Base-by-base conservation (phyloP, 2,113 vertebrate species). In the Polyodon spathula region DNA sequence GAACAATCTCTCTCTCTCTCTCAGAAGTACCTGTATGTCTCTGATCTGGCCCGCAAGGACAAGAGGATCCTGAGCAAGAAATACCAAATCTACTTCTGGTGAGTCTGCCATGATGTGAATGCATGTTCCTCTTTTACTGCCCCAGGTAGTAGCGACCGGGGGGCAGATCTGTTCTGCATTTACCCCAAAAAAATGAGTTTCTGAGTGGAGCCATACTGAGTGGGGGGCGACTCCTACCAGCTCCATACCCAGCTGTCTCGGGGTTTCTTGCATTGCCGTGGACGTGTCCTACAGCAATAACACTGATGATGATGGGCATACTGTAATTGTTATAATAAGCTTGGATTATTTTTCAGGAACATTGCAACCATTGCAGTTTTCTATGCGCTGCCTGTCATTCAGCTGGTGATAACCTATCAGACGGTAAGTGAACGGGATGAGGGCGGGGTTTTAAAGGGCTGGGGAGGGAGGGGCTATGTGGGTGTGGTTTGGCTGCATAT, bases 31-130 rank as follows among this genome's bases (percentile, higher is more conserved):
- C 84, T 98, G 42, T 95, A 78, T 0, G 94, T 98, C 71, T 87
- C 96, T 0, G 96, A 98, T 70, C 76, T 98, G 72, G 81, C 96
- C 0, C 90, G 94, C 57, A 98, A 97, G 79, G 94, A 98, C 78
- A 97, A 95, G 62, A 88, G 95, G 2, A 68, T 97, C 58, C 88
- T 98, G 68, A 88, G 90, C 66, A 97, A 98, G 75, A 98, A 98
- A 74, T 98, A 98, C 73, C 93, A 97, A 83, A 98, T 98, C 77
- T 98, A 98, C 76, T 98, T 97, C 82, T 98, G 96, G 96, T 98
- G 75, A 93, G 92, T 3, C 3, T 39, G 16, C 1, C 0, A 3
- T 10, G 54, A 8, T 27, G 54, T n/a, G n/a, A n/a, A 2, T 1
- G 2, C 2, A 15, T 15, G 12, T 11, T 51, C 2, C n/a, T n/a